Evolutionary conservation across 2,797 vertebrate species (phyloP).

Genomic region (Leucoraja ocellata): DNA sequence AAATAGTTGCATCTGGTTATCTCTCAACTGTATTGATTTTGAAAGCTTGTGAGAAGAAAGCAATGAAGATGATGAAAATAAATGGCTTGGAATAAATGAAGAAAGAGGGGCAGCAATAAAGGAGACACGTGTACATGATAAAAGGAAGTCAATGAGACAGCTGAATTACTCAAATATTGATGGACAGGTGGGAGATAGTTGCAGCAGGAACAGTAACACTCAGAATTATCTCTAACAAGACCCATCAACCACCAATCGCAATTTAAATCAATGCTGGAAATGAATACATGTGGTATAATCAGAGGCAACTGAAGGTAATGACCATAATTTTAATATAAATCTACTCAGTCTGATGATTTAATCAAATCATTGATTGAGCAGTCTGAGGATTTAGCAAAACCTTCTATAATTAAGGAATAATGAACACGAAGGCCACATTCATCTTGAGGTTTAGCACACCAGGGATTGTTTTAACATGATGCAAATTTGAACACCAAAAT

Average conservation of each 20-base stretch:
- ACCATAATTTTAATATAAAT: conserved; percentile 33
- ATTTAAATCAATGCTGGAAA: conserved; percentile 32
- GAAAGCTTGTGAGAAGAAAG: background rate
- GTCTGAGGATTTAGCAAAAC: conserved; percentile 12
- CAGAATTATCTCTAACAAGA: conserved; percentile 27
- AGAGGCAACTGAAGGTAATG: conserved; percentile 31
- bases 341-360: conserved; percentile 15
- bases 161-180: background rate
- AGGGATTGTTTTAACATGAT: conserved; percentile 10
- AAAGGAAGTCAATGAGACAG: background rate
- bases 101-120: background rate
- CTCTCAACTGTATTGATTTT: background rate
- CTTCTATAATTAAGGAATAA: conserved; percentile 25
- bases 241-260: conserved; percentile 31
- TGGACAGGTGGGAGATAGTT: conserved; percentile 30
- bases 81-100: background rate
- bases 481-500: conserved; percentile 34
- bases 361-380: conserved; percentile 29
- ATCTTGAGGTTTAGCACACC: background rate
- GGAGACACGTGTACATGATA: background rate
- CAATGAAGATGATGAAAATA: background rate
- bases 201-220: background rate
- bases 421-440: conserved; percentile 20
- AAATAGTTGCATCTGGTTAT: background rate
- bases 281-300: conserved; percentile 27